Percentiles rank a stretch among this genome's conserved stretches.
Evolutionary conservation across 1,140 invertebrate genomes (phyloP).

Genomic region (Drosophila asahinai): DNA sequence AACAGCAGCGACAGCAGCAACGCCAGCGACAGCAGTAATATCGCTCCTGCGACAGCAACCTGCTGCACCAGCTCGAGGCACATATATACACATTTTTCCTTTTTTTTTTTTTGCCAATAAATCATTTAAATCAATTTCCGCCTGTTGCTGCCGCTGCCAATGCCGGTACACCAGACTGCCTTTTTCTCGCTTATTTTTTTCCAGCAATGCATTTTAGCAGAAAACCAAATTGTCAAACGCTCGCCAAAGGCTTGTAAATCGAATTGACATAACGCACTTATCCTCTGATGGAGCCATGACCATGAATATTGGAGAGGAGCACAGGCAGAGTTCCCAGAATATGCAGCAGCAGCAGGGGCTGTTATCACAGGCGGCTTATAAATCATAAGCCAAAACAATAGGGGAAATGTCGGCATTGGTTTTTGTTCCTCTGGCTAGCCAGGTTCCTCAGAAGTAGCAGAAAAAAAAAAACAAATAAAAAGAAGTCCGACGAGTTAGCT

Average conservation of each 20-base stretch:
- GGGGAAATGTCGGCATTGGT: slow-evolving; percentile 35
- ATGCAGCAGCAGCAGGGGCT: slow-evolving; percentile 5
- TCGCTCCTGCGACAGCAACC: slow-evolving; percentile 42
- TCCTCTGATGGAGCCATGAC: slow-evolving; percentile 16
- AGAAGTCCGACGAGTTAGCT: slow-evolving; percentile 19
- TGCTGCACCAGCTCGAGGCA: slow-evolving; percentile 43
- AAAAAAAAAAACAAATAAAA: slow-evolving; percentile 11
- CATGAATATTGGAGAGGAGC: slow-evolving; percentile 21
- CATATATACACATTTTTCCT: slow-evolving; percentile 40
- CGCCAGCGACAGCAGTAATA: slow-evolving; percentile 13
- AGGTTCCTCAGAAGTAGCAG: slow-evolving; percentile 46
- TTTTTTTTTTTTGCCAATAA: slow-evolving; percentile 57
- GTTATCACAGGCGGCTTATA: slow-evolving; percentile 57
- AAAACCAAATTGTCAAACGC: slow-evolving; percentile 75
- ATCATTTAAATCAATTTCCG: slow-evolving; percentile 83
- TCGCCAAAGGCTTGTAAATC: slow-evolving; percentile 77
- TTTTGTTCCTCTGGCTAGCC: not conserved
- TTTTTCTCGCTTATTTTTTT: slow-evolving; percentile 4
- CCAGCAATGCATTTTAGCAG: slow-evolving; percentile 47
- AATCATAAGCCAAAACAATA: slow-evolving; percentile 71
- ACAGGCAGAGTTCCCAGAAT: slow-evolving; percentile 56
- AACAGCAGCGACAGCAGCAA: slow-evolving; percentile 22
- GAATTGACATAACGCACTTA: slow-evolving; percentile 81
- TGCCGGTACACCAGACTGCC: not conserved
- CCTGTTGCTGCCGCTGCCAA: slow-evolving; percentile 49